phyloP scores from a whole-genome alignment of 2,888 invertebrate species.

The Coleophora flavipennella region DNA sequence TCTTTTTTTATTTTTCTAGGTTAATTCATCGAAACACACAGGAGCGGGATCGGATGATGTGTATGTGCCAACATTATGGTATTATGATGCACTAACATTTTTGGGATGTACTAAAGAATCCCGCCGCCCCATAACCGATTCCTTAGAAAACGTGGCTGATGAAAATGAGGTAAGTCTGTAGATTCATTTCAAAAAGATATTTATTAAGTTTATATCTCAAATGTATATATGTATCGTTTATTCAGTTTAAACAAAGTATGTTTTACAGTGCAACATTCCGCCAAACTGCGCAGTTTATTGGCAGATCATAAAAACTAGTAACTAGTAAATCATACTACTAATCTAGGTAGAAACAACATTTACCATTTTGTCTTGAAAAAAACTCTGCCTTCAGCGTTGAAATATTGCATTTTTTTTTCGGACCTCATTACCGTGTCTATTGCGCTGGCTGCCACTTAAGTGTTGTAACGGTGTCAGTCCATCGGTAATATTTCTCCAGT shows the following conservation, averaged over 20 bases:
- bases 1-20: not conserved
- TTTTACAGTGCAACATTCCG: not conserved
- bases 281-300: not conserved
- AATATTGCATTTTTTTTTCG: conserved; percentile 8
- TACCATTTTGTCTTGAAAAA: conserved; percentile 13
- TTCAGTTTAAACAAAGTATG: conserved; percentile 4
- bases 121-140: conserved; percentile 6
- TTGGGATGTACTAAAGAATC: conserved; percentile 6
- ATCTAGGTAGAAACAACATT: conserved; percentile 4
- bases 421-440: conserved; percentile 2
- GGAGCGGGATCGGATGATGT: conserved; percentile 8
- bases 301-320: conserved; percentile 1
- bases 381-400: conserved; percentile 9
- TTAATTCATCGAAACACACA: conserved; percentile 3
- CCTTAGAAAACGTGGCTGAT: conserved; percentile 7
- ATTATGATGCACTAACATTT: conserved; percentile 9
- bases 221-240: conserved; percentile 3
- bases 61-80: conserved; percentile 10
- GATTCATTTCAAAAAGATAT: not conserved
- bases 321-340: not conserved
- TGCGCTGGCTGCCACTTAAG: conserved; percentile 4
- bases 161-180: not conserved
- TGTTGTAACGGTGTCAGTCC: conserved; percentile 2
- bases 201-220: conserved; percentile 1
- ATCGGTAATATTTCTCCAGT: conserved; percentile 3